Evolutionary conservation across 2,797 vertebrate genomes (phyloP).

Genomic region (Xenentodon cancila): DNA sequence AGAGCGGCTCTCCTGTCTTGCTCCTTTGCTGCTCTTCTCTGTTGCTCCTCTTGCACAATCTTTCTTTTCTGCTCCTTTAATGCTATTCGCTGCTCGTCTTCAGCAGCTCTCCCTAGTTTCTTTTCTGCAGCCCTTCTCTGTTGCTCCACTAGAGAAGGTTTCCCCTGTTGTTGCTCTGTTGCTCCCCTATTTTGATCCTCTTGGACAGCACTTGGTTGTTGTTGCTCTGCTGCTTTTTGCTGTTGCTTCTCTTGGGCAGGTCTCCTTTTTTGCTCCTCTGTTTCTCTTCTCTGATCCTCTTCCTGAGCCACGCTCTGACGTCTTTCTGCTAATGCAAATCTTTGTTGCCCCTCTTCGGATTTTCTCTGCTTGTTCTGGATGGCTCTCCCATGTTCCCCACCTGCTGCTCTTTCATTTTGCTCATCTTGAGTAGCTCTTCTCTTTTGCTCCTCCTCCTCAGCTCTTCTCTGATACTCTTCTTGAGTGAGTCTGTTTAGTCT

Average conservation of each 20-base stretch:
- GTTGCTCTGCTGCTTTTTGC: slow-evolving; percentile 11
- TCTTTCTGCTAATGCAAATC: slow-evolving; percentile 3
- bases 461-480: slow-evolving; percentile 19
- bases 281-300: slow-evolving; percentile 10
- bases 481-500: not conserved
- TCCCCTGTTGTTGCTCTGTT: not conserved
- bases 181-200: slow-evolving; percentile 7
- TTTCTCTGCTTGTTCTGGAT: not conserved
- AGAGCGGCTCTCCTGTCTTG: not conserved
- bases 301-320: not conserved
- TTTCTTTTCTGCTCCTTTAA: slow-evolving; percentile 1
- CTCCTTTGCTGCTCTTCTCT: slow-evolving; percentile 3
- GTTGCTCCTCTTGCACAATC: not conserved
- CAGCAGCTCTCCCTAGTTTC: not conserved
- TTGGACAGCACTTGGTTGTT: not conserved
- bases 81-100: slow-evolving; percentile 2
- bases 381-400: not conserved
- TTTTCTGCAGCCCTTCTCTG: not conserved
- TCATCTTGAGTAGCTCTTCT: slow-evolving; percentile 9
- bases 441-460: slow-evolving; percentile 18
- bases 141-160: not conserved
- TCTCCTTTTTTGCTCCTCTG: slow-evolving; percentile 7
- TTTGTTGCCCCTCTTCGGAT: slow-evolving; percentile 1
- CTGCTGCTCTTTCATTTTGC: not conserved
- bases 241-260: not conserved